Conservation (phyloP, 2,113 vertebrate species). For the Ornithorhynchus anatinus region DNA sequence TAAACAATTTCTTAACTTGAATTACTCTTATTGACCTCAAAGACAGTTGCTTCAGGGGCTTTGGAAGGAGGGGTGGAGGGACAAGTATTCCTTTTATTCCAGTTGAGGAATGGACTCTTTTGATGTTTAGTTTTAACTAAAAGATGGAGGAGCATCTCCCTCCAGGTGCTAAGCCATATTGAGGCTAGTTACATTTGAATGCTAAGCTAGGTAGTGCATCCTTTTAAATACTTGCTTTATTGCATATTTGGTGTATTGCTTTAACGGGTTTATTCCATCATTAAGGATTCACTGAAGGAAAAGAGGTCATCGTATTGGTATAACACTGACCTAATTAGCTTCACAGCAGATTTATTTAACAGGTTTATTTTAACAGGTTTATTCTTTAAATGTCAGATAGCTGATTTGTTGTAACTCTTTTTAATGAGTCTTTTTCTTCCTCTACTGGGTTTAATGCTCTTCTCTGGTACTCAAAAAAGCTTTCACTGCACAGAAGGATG, state of each 20-base stretch:
- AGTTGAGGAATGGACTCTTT: accelerated
- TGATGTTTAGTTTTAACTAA: neutral
- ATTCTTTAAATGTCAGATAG: constrained; percentile 71
- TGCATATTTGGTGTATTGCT: constrained; percentile 31
- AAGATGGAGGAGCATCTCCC: constrained; percentile 14
- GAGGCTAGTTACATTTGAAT: constrained; percentile 50
- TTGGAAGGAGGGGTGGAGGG: neutral
- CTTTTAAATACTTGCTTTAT: constrained; percentile 56
- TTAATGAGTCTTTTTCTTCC: constrained; percentile 69
- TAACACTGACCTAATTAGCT: constrained; percentile 70
- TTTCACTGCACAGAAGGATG: constrained; percentile 32
- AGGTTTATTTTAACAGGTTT: constrained; percentile 72
- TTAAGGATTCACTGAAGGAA: constrained; percentile 50
- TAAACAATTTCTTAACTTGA: too few species aligned
- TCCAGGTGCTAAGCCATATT: constrained; percentile 8
- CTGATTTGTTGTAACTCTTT: constrained; percentile 65
- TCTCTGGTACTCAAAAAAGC: constrained; percentile 42
- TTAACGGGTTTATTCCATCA: constrained; percentile 53
- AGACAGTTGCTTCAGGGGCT: too few species aligned
- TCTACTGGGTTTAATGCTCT: constrained; percentile 62
- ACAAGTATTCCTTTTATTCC: neutral
- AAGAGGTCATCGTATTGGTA: constrained; percentile 51
- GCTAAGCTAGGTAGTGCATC: constrained; percentile 12
- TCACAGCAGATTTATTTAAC: constrained; percentile 68
- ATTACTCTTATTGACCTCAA: too few species aligned